phyloP scores from a whole-genome alignment of 2,113 vertebrate species.

The Elaphurus davidianus region DNA sequence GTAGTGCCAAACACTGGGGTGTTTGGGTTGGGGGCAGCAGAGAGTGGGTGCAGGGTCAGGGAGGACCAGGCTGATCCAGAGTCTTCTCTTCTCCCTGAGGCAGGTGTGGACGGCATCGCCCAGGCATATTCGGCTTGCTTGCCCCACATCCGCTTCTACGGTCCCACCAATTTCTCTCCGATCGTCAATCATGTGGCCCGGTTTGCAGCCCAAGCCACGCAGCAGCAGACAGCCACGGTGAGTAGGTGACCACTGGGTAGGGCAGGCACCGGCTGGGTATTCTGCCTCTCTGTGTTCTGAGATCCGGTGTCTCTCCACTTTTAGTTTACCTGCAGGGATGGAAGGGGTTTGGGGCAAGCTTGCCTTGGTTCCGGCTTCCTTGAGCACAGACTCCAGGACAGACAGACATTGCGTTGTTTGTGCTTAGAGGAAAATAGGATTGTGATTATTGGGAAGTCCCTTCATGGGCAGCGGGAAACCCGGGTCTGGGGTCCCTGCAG shows the following conservation, averaged over 20 bases:
- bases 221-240: constrained; percentile 92
- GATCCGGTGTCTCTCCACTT: neutral
- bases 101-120: constrained; percentile 97
- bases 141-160: constrained; percentile 97
- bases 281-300: neutral
- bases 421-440: neutral
- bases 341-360: neutral
- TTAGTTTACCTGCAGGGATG: neutral
- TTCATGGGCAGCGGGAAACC: neutral
- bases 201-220: constrained; percentile 93
- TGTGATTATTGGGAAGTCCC: neutral
- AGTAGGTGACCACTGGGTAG: constrained; percentile 57
- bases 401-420: neutral
- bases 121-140: constrained; percentile 95
- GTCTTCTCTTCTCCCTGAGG: neutral
- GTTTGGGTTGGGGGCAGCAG: neutral
- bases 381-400: neutral
- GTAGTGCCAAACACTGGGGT: too few species aligned
- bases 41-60: rapidly evolving
- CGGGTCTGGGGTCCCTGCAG: neutral
- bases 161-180: constrained; percentile 97
- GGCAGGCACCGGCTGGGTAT: neutral
- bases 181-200: constrained; percentile 97
- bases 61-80: neutral
- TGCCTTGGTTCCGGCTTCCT: neutral